Percentiles rank a stretch among this genome's conserved stretches.
phyloP scores from a whole-genome alignment of 2,113 vertebrate species.

The Psittacus erithacus region DNA sequence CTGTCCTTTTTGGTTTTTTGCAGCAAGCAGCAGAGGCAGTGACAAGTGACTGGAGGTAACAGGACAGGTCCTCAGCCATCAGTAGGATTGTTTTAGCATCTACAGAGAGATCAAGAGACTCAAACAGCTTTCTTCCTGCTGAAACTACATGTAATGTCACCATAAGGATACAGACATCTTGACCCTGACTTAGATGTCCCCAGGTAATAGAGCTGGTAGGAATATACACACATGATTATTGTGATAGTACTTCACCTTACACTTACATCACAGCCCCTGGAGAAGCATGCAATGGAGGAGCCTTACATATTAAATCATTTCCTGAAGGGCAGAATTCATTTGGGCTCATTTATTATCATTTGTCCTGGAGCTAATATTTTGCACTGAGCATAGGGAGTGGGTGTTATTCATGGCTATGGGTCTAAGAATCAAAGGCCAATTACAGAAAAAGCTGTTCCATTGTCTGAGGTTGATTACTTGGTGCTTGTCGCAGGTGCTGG shows the following conservation, averaged over 20 bases:
- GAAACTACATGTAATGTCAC: neutral
- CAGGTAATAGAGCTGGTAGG: neutral
- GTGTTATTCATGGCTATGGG: slow-evolving; percentile 35
- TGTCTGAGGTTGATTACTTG: slow-evolving; percentile 18
- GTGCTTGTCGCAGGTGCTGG: slow-evolving; percentile 36
- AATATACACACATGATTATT: neutral
- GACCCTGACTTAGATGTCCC: neutral
- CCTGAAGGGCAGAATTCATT: slow-evolving; percentile 34
- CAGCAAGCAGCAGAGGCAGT: neutral
- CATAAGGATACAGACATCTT: neutral
- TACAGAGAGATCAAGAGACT: neutral
- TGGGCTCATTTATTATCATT: slow-evolving; percentile 34
- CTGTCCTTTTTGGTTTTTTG: neutral
- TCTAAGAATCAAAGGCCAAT: neutral
- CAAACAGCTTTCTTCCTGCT: neutral
- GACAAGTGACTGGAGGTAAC: neutral
- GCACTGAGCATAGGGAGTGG: neutral
- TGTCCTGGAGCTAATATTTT: slow-evolving; percentile 10
- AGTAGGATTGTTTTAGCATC: neutral
- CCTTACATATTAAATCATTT: slow-evolving; percentile 27
- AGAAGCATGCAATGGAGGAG: slow-evolving; percentile 7
- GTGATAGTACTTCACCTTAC: slow-evolving; percentile 49
- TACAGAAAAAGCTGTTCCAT: slow-evolving; percentile 7
- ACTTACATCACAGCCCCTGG: slow-evolving; percentile 53
- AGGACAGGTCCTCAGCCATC: neutral